Evolutionary conservation across 2,113 vertebrate genomes (phyloP).

Genomic region (Ciconia maguari): DNA sequence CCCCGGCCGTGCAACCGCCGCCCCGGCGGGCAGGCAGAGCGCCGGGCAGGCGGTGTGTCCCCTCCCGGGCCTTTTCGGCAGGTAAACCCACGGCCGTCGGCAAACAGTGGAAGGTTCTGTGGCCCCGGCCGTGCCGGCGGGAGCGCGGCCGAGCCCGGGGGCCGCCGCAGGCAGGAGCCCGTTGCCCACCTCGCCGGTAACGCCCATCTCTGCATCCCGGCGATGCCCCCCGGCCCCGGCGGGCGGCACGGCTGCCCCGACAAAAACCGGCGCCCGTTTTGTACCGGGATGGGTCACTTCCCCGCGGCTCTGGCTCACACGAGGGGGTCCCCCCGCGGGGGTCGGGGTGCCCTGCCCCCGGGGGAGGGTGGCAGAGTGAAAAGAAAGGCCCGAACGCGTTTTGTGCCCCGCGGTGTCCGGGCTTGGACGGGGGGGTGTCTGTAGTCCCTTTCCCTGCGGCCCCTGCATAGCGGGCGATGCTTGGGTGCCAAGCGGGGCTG

Average conservation of each 20-base stretch:
- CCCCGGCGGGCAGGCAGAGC: neutral
- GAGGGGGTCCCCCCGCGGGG: neutral
- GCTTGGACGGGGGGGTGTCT: neutral
- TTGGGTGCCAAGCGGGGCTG: neutral
- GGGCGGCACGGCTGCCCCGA: rapidly evolving
- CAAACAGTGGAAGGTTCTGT: neutral
- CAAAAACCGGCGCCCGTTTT: neutral
- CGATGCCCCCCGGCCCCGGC: neutral
- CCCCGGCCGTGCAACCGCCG: neutral
- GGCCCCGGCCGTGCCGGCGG: neutral
- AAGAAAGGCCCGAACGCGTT: neutral
- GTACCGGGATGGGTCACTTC: neutral
- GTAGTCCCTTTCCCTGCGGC: neutral
- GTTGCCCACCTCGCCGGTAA: neutral
- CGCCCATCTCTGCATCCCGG: neutral
- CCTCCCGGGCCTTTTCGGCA: neutral
- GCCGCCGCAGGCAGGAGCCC: neutral
- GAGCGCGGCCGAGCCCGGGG: neutral
- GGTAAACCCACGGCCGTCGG: neutral
- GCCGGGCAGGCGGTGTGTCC: neutral
- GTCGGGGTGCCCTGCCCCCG: neutral
- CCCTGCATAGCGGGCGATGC: rapidly evolving
- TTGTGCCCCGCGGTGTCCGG: rapidly evolving
- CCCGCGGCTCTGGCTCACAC: neutral
- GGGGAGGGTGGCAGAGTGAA: neutral